These are phyloP conservation scores for Capreolus pygargus DNA, from an alignment of 2,113 vertebrate species.

Conservation along the genomic window DNA sequence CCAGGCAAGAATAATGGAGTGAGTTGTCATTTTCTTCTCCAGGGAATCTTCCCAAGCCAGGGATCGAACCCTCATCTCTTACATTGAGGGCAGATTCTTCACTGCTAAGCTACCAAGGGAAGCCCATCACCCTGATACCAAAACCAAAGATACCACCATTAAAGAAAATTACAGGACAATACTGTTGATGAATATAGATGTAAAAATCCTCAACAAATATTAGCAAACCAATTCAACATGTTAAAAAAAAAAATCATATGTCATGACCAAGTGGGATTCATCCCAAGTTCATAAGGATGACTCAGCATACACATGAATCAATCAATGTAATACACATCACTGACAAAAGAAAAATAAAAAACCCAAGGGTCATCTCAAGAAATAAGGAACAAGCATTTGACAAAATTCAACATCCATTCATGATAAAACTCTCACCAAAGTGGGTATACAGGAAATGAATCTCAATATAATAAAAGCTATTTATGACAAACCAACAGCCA, in stretches of 20 bases:
- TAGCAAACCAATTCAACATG: not conserved
- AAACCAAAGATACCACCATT: not conserved
- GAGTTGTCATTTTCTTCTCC: not conserved
- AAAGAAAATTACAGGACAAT: not conserved
- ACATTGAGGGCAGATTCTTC: not conserved
- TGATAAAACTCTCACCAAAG: not conserved
- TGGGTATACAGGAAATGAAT: not conserved
- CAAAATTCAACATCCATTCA: not conserved
- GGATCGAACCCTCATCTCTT: not conserved
- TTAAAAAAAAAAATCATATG: not conserved
- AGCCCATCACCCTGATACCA: not conserved
- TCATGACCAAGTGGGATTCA: not conserved
- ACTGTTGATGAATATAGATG: not conserved
- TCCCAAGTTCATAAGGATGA: not conserved
- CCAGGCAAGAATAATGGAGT: not conserved
- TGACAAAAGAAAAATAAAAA: not conserved
- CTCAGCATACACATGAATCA: not conserved
- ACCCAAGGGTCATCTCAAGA: not conserved
- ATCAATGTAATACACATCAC: not conserved
- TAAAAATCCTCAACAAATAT: not conserved
- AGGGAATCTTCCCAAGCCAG: not conserved
- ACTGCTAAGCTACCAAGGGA: not conserved
- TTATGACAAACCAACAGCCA: not conserved
- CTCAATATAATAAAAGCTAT: not conserved
- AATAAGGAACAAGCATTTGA: not conserved